Conservation (phyloP, 1,140 invertebrate genomes). For the Hermetia illucens region DNA sequence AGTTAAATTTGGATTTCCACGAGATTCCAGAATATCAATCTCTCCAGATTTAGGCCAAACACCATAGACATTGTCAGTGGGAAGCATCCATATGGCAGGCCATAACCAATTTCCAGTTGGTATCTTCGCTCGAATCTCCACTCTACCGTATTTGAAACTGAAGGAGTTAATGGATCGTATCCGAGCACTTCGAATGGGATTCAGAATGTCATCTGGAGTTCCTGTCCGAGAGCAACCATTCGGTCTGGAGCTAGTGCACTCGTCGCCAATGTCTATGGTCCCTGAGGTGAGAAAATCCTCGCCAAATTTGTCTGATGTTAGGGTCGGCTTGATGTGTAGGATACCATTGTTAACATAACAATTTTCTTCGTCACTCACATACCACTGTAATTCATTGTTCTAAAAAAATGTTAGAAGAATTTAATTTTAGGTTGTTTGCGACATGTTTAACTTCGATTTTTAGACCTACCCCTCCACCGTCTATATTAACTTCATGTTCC, state of each 20-base stretch:
- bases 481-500: constrained; percentile 51
- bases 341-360: constrained; percentile 40
- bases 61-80: constrained; percentile 38
- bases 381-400: constrained; percentile 61
- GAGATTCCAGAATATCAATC: constrained; percentile 40
- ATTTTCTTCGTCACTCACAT: constrained; percentile 48
- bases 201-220: constrained; percentile 32
- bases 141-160: constrained; percentile 47
- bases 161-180: constrained; percentile 46
- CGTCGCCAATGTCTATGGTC: constrained; percentile 41
- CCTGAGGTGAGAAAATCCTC: constrained; percentile 38
- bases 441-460: too few species aligned
- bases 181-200: constrained; percentile 49
- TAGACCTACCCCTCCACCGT: constrained; percentile 51
- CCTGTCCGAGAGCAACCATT: constrained; percentile 35
- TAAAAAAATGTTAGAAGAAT: too few species aligned
- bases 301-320: constrained; percentile 42
- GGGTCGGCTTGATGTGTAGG: constrained; percentile 42
- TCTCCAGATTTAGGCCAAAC: constrained; percentile 39
- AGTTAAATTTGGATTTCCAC: constrained; percentile 40
- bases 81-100: constrained; percentile 51
- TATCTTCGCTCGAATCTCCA: constrained; percentile 53
- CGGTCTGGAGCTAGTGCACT: constrained; percentile 40
- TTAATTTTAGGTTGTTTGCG: too few species aligned
- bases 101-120: constrained; percentile 60